phyloP scores from a whole-genome alignment of 2,888 invertebrate species.

The Linnaemya tessellans region DNA sequence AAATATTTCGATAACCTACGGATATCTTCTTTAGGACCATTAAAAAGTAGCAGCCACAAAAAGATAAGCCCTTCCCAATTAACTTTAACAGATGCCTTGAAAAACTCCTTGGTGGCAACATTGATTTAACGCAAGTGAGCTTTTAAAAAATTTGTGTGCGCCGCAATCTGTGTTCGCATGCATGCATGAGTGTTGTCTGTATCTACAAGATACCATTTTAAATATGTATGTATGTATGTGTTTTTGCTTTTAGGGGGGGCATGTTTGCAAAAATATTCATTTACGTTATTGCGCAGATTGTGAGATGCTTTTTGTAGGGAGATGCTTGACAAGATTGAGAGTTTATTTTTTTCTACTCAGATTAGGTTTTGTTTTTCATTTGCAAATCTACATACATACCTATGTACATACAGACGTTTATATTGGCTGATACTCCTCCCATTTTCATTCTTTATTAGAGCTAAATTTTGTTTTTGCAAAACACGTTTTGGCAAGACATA shows the following conservation, averaged over 20 bases:
- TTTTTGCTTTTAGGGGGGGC: slow-evolving; percentile 1
- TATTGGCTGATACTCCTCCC: slow-evolving; percentile 43
- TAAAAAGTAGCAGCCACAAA: no score
- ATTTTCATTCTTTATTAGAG: slow-evolving; percentile 28
- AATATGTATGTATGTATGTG: no score
- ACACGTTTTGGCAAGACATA: slow-evolving; percentile 14
- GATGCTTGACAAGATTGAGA: slow-evolving; percentile 38
- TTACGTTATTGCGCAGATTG: slow-evolving; percentile 39
- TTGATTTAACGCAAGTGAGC: slow-evolving; percentile 11
- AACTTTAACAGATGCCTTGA: no score
- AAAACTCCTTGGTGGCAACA: neutral
- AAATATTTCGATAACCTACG: no score
- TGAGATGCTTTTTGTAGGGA: slow-evolving; percentile 52
- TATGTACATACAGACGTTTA: neutral
- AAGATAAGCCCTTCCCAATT: no score
- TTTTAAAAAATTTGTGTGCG: slow-evolving; percentile 19
- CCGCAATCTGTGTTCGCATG: neutral
- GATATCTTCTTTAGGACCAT: no score
- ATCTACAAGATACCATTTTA: neutral
- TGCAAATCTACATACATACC: neutral
- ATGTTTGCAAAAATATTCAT: slow-evolving; percentile 7
- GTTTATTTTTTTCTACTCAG: slow-evolving; percentile 22
- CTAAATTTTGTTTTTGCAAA: slow-evolving; percentile 25
- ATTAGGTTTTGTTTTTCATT: slow-evolving; percentile 12
- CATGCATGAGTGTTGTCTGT: neutral